phyloP scores from a whole-genome alignment of 2,113 vertebrate genomes.

The Onychorhynchus coronatus region DNA sequence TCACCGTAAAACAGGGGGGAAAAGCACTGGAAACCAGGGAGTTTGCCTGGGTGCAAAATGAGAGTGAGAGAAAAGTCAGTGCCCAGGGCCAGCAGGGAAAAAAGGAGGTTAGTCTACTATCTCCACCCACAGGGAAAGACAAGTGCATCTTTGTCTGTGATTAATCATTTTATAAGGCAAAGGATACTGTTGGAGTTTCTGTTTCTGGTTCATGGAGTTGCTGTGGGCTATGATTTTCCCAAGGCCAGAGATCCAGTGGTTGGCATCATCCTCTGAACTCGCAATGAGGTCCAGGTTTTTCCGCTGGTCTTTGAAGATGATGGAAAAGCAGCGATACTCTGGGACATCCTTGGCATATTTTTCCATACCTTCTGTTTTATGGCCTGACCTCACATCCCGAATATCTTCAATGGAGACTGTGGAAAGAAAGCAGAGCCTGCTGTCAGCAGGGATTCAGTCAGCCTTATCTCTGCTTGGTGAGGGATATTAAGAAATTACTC shows the following conservation, averaged over 20 bases:
- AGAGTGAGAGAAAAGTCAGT: neutral
- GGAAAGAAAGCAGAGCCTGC: slow-evolving; percentile 39
- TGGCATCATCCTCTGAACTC: slow-evolving; percentile 58
- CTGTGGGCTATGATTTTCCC: slow-evolving; percentile 83
- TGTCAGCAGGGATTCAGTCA: slow-evolving; percentile 22
- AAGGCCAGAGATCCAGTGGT: slow-evolving; percentile 83
- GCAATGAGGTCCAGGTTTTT: slow-evolving; percentile 91
- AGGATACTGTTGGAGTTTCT: slow-evolving; percentile 97
- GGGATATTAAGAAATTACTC: neutral
- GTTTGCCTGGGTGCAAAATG: neutral
- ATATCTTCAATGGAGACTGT: slow-evolving; percentile 92
- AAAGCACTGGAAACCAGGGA: neutral
- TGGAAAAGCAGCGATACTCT: slow-evolving; percentile 88
- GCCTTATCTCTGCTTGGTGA: neutral
- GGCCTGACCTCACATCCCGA: slow-evolving; percentile 87
- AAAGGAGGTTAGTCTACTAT: neutral
- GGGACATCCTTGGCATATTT: slow-evolving; percentile 79
- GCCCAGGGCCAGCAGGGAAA: neutral
- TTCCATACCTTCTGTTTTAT: slow-evolving; percentile 88
- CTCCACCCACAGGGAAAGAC: slow-evolving; percentile 17
- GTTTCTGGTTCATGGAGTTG: slow-evolving; percentile 79
- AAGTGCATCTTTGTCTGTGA: slow-evolving; percentile 30
- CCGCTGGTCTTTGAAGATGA: slow-evolving; percentile 87
- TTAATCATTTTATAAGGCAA: neutral
- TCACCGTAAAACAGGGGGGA: neutral